A percentile compares a stretch with the other conserved stretches of the same genome.
phyloP scores from a whole-genome alignment of 1,140 invertebrate genomes.

The Wasmannia auropunctata region DNA sequence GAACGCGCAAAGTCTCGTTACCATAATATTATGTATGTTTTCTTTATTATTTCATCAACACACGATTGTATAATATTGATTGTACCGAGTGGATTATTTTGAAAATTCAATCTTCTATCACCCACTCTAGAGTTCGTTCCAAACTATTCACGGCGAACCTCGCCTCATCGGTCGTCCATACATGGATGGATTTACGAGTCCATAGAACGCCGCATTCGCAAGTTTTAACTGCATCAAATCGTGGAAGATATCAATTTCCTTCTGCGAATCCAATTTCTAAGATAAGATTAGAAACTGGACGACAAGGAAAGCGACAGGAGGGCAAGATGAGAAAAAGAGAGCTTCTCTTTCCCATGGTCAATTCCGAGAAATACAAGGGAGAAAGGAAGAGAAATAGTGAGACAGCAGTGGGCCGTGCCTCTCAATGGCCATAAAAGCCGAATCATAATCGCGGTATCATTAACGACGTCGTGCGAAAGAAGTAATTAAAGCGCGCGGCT shows the following conservation, averaged over 20 bases:
- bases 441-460: conserved; percentile 54
- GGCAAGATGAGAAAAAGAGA: not conserved
- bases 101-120: conserved; percentile 1
- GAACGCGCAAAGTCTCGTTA: not conserved
- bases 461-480: conserved; percentile 54
- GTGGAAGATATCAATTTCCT: not conserved
- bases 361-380: not conserved
- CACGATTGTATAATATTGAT: not conserved
- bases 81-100: not conserved
- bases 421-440: conserved; percentile 45
- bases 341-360: conserved; percentile 1
- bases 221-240: not conserved
- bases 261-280: not conserved
- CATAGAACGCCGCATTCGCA: not conserved
- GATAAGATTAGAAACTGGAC: not conserved
- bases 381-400: not conserved
- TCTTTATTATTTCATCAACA: not conserved
- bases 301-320: not conserved
- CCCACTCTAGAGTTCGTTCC: not conserved
- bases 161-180: not conserved
- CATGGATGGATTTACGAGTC: not conserved
- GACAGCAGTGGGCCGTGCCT: not conserved
- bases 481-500: conserved; percentile 53
- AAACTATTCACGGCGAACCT: not conserved
- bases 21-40: not conserved